Conservation (phyloP, 2,888 invertebrate genomes). For the Deilephila elpenor region DNA sequence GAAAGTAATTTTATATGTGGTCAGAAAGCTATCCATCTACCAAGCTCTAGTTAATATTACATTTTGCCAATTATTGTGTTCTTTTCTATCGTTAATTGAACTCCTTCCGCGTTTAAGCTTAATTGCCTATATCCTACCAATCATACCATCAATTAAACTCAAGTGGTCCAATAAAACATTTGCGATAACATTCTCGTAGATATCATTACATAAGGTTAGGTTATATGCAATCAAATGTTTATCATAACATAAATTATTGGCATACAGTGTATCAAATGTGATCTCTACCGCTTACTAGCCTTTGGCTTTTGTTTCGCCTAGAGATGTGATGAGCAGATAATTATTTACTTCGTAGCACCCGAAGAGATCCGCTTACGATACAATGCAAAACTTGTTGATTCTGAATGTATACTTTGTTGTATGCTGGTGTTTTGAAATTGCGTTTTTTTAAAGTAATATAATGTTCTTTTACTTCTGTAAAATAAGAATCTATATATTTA, state of each 20-base stretch:
- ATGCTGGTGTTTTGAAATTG: background rate
- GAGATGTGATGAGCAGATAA: constrained; percentile 27
- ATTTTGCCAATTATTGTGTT: constrained; percentile 64
- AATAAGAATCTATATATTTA: background rate
- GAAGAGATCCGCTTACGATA: constrained; percentile 5
- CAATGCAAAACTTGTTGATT: background rate
- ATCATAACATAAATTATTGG: constrained; percentile 21
- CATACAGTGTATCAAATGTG: constrained; percentile 1
- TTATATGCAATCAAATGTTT: constrained; percentile 17
- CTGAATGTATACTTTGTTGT: background rate
- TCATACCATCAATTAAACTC: constrained; percentile 54
- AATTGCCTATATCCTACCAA: constrained; percentile 72
- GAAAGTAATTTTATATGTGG: constrained; percentile 41
- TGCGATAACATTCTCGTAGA: constrained; percentile 20
- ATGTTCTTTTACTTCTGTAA: background rate
- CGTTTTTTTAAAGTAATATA: background rate
- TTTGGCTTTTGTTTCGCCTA: constrained; percentile 27
- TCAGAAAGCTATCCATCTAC: constrained; percentile 53
- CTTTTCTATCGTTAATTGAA: constrained; percentile 65
- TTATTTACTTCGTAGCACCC: constrained; percentile 15
- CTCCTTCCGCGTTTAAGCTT: constrained; percentile 65
- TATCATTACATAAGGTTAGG: constrained; percentile 21
- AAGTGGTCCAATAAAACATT: constrained; percentile 33
- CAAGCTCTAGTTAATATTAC: constrained; percentile 58
- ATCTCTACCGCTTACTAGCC: constrained; percentile 29